A percentile compares a stretch with the other conserved stretches of the same genome.
Conservation (phyloP, 2,888 invertebrate genomes). For the Encarsia formosa region DNA sequence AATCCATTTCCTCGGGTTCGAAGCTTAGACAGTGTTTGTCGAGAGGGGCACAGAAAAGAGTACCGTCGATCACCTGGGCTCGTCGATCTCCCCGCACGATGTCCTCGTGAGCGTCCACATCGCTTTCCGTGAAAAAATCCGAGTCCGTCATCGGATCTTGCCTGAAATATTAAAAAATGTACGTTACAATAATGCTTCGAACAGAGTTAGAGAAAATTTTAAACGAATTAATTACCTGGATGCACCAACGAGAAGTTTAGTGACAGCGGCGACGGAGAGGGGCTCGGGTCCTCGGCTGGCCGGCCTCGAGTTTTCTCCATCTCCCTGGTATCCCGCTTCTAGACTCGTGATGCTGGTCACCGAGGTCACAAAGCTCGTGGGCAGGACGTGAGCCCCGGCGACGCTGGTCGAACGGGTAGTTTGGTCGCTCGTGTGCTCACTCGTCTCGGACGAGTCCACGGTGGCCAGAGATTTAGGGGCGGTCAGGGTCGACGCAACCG, state of each 20-base stretch:
- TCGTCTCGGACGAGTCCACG: constrained; percentile 19
- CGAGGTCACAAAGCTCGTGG: constrained; percentile 72
- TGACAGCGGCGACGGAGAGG: constrained; percentile 39
- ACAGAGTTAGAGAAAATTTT: background rate
- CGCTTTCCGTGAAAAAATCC: constrained; percentile 86
- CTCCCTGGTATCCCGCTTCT: constrained; percentile 92
- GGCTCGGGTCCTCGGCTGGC: constrained; percentile 78
- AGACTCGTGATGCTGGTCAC: constrained; percentile 88
- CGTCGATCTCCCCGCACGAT: constrained; percentile 65
- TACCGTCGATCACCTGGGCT: constrained; percentile 82
- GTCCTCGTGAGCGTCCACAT: constrained; percentile 80
- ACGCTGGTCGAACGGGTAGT: constrained; percentile 3
- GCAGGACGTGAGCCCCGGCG: constrained; percentile 25
- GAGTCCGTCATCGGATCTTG: constrained; percentile 88
- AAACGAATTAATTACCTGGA: background rate
- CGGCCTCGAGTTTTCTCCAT: constrained; percentile 84
- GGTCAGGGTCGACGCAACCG: background rate
- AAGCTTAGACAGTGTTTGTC: constrained; percentile 45
- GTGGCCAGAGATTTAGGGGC: background rate
- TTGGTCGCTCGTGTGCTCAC: constrained; percentile 21
- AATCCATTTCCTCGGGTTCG: constrained; percentile 78
- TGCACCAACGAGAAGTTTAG: constrained; percentile 26
- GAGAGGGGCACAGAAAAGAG: constrained; percentile 60
- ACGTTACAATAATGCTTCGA: background rate
- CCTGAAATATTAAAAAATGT: constrained; percentile 52